A percentile compares a stretch with the other conserved stretches of the same genome.
phyloP scores from a whole-genome alignment of 2,797 vertebrate species.

The Pipistrellus kuhlii region DNA sequence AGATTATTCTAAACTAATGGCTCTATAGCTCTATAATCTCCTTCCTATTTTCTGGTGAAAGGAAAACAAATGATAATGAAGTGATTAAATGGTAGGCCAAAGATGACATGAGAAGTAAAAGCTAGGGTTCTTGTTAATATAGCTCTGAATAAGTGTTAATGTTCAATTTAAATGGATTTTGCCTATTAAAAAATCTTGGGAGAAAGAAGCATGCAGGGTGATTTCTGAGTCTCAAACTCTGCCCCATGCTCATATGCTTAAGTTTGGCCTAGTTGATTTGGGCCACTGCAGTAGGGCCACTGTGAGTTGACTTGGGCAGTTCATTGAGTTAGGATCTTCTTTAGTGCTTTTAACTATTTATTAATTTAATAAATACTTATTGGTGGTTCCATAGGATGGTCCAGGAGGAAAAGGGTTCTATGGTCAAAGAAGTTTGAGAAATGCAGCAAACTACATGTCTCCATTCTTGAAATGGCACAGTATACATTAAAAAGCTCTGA shows the following conservation, averaged over 20 bases:
- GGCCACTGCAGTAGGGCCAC: neutral
- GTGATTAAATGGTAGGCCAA: constrained; percentile 26
- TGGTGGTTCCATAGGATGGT: neutral
- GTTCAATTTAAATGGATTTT: constrained; percentile 28
- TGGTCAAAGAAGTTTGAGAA: constrained; percentile 20
- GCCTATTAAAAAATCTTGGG: neutral
- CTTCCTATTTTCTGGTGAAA: constrained; percentile 1
- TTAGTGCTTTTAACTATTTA: neutral
- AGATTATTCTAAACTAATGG: neutral
- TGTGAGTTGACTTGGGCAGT: neutral
- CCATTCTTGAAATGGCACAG: neutral
- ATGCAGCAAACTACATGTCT: neutral
- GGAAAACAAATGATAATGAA: neutral
- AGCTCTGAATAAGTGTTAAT: constrained; percentile 9
- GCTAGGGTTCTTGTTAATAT: neutral
- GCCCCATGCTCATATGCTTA: neutral
- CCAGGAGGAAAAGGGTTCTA: neutral
- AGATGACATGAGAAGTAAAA: constrained; percentile 17
- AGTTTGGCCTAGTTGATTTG: neutral
- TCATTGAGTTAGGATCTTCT: neutral
- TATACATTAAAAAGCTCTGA: neutral
- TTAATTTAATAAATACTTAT: constrained; percentile 7
- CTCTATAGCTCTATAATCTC: constrained; percentile 6
- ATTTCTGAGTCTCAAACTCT: neutral
- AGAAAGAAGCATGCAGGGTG: neutral